These are phyloP conservation scores for Phyllotreta striolata DNA, from an alignment of 2,888 invertebrate genomes.

Conservation along the genomic window DNA sequence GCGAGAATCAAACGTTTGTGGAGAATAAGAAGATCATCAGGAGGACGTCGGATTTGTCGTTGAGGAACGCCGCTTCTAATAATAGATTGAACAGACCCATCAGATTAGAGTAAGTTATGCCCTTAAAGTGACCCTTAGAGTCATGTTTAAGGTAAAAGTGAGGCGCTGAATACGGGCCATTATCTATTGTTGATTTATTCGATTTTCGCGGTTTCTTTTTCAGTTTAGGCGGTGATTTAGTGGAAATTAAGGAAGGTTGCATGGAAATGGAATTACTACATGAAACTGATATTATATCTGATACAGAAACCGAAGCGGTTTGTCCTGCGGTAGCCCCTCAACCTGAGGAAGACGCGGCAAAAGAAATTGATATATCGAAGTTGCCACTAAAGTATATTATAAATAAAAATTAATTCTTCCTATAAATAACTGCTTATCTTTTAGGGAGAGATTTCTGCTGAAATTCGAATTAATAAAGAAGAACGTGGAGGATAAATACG, in stretches of 20 bases:
- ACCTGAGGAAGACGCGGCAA: conserved; percentile 38
- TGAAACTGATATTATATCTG: conserved; percentile 32
- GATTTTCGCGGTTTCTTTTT: conserved; percentile 15
- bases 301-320: conserved; percentile 33
- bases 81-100: conserved; percentile 59
- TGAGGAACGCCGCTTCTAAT: conserved; percentile 51
- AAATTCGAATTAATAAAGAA: conserved; percentile 41
- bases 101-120: conserved; percentile 56
- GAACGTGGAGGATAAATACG: conserved; percentile 45
- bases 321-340: conserved; percentile 26
- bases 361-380: conserved; percentile 27
- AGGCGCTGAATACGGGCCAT: no score
- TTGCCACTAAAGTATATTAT: conserved; percentile 39
- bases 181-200: not conserved
- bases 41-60: conserved; percentile 55
- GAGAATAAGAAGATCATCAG: conserved; percentile 50
- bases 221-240: conserved; percentile 58
- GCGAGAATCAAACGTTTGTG: conserved; percentile 24
- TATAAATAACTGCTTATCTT: conserved; percentile 2
- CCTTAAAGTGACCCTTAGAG: not conserved
- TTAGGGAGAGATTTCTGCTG: conserved; percentile 46
- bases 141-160: no score
- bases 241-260: conserved; percentile 57
- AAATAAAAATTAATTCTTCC: not conserved
- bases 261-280: conserved; percentile 41